Evolutionary conservation across 2,113 vertebrate species (phyloP).

Genomic region (Anthoscopus minutus): DNA sequence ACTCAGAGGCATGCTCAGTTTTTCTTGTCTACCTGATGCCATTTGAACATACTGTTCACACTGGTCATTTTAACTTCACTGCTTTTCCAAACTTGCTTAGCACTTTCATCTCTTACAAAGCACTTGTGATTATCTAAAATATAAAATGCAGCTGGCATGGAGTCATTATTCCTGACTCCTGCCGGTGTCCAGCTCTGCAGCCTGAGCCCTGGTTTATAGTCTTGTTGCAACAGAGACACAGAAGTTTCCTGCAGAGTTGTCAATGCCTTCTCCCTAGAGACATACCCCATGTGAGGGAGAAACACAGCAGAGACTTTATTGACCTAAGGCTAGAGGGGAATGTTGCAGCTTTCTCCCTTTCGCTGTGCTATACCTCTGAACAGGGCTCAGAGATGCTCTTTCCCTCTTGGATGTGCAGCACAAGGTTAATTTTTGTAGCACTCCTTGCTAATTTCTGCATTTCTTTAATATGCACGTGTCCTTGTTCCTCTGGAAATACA

Average conservation of each 20-base stretch:
- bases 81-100: not conserved
- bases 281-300: not conserved
- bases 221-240: rapidly evolving
- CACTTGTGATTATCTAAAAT: not conserved
- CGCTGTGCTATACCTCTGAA: not conserved
- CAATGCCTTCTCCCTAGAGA: not conserved
- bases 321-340: not conserved
- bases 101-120: not conserved
- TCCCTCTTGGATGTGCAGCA: not conserved
- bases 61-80: not conserved
- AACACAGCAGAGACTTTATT: not conserved
- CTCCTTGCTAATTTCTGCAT: not conserved
- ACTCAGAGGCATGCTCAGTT: not conserved
- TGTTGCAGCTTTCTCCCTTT: not conserved
- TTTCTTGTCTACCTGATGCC: not conserved
- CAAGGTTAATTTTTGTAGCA: not conserved
- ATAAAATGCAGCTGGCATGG: not conserved
- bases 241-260: not conserved
- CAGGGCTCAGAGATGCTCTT: not conserved
- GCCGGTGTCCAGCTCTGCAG: not conserved
- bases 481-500: not conserved
- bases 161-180: not conserved
- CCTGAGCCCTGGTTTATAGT: not conserved
- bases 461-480: not conserved
- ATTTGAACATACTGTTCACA: rapidly evolving